phyloP scores from a whole-genome alignment of 2,888 invertebrate species.

The Caenorhabditis wallacei region DNA sequence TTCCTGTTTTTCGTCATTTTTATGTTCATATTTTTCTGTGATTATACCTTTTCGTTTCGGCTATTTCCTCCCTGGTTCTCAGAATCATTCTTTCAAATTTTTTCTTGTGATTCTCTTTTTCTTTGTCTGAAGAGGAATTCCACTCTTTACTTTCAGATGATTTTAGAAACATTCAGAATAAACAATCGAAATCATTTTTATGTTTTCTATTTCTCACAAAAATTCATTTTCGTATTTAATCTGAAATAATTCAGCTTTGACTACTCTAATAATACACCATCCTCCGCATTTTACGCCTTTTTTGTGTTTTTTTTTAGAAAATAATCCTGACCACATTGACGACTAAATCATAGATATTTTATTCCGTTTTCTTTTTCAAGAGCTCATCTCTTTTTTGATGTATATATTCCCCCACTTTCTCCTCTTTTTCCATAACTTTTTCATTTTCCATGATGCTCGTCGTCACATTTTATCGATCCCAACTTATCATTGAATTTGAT shows the following conservation, averaged over 20 bases:
- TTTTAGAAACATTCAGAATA: too few species aligned
- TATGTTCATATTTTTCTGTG: slow-evolving; percentile 2
- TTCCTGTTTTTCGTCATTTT: slow-evolving; percentile 17
- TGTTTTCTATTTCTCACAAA: not conserved
- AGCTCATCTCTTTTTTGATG: slow-evolving; percentile 35
- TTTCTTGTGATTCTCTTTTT: too few species aligned
- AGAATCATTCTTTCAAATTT: not conserved
- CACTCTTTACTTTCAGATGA: too few species aligned
- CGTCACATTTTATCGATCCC: slow-evolving; percentile 27
- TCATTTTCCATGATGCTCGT: slow-evolving; percentile 14
- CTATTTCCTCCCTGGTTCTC: not conserved
- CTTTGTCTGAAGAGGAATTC: too few species aligned
- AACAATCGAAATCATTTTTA: too few species aligned
- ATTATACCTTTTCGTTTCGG: not conserved
- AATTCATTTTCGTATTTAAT: not conserved
- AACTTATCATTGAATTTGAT: slow-evolving; percentile 28
- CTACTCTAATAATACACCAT: not conserved
- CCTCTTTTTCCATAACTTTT: not conserved
- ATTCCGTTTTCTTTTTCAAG: slow-evolving; percentile 37
- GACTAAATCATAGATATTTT: slow-evolving; percentile 45
- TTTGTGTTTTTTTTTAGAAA: slow-evolving; percentile 20
- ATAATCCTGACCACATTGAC: slow-evolving; percentile 16
- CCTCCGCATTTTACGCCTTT: slow-evolving; percentile 1
- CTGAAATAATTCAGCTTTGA: slow-evolving; percentile 7
- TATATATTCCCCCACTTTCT: not conserved